Percentiles rank a stretch among this genome's conserved stretches.
These are phyloP conservation scores for Atlantisia rogersi DNA, from an alignment of 2,113 vertebrate species.

Conservation along the genomic window DNA sequence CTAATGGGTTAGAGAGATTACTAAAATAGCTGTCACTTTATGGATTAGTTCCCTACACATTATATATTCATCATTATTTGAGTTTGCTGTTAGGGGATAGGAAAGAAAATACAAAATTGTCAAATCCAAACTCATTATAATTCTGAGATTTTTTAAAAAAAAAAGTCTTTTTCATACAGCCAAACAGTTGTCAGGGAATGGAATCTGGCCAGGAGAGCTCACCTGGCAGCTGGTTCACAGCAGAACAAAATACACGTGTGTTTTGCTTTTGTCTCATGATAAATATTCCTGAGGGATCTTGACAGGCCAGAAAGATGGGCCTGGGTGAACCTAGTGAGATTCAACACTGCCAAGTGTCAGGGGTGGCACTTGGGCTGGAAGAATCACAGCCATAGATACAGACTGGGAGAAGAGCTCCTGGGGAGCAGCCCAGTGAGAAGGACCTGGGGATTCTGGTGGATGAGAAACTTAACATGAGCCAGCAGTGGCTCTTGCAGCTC, in stretches of 20 bases:
- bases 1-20: neutral
- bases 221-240: neutral
- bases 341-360: no score
- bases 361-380: no score
- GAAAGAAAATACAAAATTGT: neutral
- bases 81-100: neutral
- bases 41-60: neutral
- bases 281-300: neutral
- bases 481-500: no score
- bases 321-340: no score
- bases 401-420: no score
- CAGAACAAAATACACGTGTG: neutral
- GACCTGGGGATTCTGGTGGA: no score
- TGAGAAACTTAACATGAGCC: no score
- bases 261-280: neutral
- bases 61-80: neutral
- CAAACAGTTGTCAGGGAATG: neutral
- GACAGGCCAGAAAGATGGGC: no score
- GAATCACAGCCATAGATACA: no score
- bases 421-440: no score
- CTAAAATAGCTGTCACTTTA: neutral
- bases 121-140: neutral
- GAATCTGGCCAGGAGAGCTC: neutral
- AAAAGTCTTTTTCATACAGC: neutral
- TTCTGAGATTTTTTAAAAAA: neutral